These are phyloP conservation scores for Ips typographus DNA, from an alignment of 1,140 invertebrate species.

Conservation along the genomic window DNA sequence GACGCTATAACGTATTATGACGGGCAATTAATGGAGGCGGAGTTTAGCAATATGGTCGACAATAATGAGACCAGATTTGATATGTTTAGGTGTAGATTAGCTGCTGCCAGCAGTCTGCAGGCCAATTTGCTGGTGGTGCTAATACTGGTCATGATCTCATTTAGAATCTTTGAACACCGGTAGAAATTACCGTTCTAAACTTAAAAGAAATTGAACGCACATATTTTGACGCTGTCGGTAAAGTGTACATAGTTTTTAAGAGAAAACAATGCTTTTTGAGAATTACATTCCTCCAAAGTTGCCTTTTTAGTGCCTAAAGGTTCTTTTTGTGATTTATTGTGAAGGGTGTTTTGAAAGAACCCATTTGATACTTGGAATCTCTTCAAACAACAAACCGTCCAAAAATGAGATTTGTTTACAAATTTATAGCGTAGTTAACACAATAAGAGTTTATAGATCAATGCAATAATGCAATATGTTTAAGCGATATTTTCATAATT, in stretches of 20 bases:
- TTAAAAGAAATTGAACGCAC: conserved; percentile 4
- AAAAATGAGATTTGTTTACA: too few relatives aligned
- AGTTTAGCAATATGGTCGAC: conserved; percentile 83
- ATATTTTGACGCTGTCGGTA: neutral
- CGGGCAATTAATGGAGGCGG: conserved; percentile 92
- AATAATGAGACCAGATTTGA: conserved; percentile 80
- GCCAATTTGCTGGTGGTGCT: conserved; percentile 37
- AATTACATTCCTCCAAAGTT: neutral
- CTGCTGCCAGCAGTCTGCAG: conserved; percentile 63
- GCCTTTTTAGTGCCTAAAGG: conserved; percentile 5
- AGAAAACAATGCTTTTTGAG: neutral
- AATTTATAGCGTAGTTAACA: too few relatives aligned
- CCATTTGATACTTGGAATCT: neutral
- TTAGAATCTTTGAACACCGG: conserved; percentile 28
- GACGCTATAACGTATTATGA: conserved; percentile 94
- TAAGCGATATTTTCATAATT: too few relatives aligned
- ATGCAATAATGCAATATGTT: too few relatives aligned
- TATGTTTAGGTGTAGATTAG: conserved; percentile 89
- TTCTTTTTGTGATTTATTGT: conserved; percentile 1
- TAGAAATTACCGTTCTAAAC: conserved; percentile 8
- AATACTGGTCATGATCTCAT: conserved; percentile 33
- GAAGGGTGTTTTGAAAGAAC: neutral
- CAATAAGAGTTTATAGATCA: too few relatives aligned
- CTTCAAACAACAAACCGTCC: too few relatives aligned
- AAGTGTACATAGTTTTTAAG: neutral